phyloP scores from a whole-genome alignment of 1,140 invertebrate genomes.

The Zaprionus africanus region DNA sequence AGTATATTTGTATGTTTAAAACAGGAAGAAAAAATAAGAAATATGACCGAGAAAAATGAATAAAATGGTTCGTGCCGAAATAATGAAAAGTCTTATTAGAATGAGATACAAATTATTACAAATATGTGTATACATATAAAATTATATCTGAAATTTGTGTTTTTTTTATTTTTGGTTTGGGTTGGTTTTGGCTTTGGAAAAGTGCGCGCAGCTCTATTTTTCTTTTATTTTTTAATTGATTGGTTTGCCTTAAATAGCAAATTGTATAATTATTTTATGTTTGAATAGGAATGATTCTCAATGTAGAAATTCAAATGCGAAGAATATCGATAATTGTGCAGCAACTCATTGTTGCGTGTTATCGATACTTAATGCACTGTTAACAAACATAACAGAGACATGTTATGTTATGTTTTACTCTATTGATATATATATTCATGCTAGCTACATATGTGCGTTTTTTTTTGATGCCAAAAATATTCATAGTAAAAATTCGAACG shows the following conservation, averaged over 20 bases:
- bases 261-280: not conserved
- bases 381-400: not conserved
- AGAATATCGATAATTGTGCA: not conserved
- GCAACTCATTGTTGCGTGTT: not conserved
- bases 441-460: not conserved
- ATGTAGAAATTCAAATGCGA: no score
- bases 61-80: slow-evolving; percentile 33
- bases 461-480: slow-evolving; percentile 46
- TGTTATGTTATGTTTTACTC: not conserved
- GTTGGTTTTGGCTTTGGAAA: not conserved
- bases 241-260: no score
- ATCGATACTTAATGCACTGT: not conserved
- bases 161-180: not conserved
- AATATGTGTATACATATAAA: slow-evolving; percentile 27
- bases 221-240: no score
- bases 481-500: slow-evolving; percentile 74
- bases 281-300: no score
- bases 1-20: slow-evolving; percentile 69
- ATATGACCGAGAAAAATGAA: slow-evolving; percentile 13
- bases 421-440: not conserved
- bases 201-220: no score
- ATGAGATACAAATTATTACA: slow-evolving; percentile 33
- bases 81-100: slow-evolving; percentile 19
- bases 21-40: slow-evolving; percentile 44
- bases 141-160: slow-evolving; percentile 13